Evolutionary conservation across 2,113 vertebrate genomes (phyloP).

Genomic region (Cercocebus atys): DNA sequence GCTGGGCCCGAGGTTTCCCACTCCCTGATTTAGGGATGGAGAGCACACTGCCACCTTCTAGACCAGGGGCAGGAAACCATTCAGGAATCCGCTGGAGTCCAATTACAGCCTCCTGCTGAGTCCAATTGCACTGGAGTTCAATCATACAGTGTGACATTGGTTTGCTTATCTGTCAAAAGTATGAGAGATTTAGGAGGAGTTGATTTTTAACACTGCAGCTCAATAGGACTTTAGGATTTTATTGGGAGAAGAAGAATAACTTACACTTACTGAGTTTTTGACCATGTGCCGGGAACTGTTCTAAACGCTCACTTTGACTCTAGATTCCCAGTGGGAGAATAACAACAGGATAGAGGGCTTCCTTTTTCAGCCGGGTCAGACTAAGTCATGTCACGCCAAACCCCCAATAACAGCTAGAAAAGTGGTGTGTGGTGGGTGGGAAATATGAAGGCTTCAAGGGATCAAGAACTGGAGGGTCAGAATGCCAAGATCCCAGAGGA

Average conservation of each 20-base stretch:
- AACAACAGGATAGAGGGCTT: background rate
- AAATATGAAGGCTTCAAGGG: background rate
- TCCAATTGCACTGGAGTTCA: background rate
- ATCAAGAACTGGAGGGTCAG: background rate
- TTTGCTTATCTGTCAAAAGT: background rate
- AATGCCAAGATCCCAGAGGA: background rate
- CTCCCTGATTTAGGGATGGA: background rate
- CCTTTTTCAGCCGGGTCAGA: background rate
- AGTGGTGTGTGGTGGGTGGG: background rate
- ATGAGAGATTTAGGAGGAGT: background rate
- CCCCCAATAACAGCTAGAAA: background rate
- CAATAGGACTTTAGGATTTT: background rate
- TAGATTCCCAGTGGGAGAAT: slow-evolving; percentile 12
- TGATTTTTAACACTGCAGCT: slow-evolving; percentile 31
- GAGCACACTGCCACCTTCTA: background rate
- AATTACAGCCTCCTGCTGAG: background rate
- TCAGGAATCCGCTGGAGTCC: background rate
- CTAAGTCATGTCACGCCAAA: background rate
- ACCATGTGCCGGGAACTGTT: background rate
- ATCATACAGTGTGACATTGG: background rate
- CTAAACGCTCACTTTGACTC: slow-evolving; percentile 5
- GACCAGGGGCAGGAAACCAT: background rate
- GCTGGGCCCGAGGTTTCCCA: background rate
- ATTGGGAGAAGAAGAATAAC: slow-evolving; percentile 42
- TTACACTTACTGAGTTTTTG: slow-evolving; percentile 3